Base-by-base conservation (phyloP, 2,797 vertebrate genomes). In the Sebastolobus altivelis region DNA sequence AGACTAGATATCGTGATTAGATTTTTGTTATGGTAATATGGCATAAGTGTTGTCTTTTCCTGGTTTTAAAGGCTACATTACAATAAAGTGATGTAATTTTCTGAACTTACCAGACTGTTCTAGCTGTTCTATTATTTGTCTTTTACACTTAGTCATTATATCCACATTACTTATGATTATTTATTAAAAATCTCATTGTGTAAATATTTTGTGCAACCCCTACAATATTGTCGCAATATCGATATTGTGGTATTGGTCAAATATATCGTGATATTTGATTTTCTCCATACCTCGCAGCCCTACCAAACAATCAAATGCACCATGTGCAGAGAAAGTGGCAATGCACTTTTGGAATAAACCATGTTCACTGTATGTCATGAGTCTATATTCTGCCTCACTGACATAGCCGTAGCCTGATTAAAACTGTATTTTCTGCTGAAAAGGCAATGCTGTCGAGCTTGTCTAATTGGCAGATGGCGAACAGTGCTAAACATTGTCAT, bases 381-480 rank as follows among this genome's bases (percentile, higher is more conserved):
- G 40, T 74, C 20, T 62, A 13, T 61, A 18, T 38, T 54, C 40
- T 68, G 52, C 58, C 38, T 38, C 6, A 14, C 38, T 77, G 27
- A 10, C 55, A 56, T 60, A 54, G 27, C 37, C 2, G 1, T 12
- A 10, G 69, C 29, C 55, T 78, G 68, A 79, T 72, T 75, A 31
- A 60, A 66, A 66, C 12, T 14, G 46, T 72, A 35, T 58, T 70
- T 66, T 65, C 35, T 59, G 60, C 43, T 72, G 63, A 85, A 75
- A 79, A 65, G 65, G 9, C 59, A 40, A 11, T 52, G 59, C 63
- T 65, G 40, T 58, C 59, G 14, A 62, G 76, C 65, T 62, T 27
- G 22, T 76, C 68, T 79, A 80, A 80, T 86, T 79, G 77, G 74
- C 70, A 77, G 66, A 77, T 75, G 77, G 38, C 1, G 7, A 77